Evolutionary conservation across 2,797 vertebrate genomes (phyloP).

Genomic region (Neoniphon sammara): DNA sequence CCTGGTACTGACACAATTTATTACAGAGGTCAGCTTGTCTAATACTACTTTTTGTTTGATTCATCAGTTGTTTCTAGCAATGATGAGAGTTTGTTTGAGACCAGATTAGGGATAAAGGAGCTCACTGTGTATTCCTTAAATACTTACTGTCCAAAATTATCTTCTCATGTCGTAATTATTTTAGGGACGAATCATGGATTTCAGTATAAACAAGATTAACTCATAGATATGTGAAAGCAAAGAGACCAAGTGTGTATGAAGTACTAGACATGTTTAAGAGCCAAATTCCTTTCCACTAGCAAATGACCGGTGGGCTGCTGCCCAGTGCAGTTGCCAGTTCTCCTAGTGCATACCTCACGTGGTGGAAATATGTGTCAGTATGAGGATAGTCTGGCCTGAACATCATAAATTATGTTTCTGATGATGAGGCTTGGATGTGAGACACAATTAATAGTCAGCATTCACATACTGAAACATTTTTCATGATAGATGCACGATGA

Average conservation of each 20-base stretch:
- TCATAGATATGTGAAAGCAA: conserved; percentile 52
- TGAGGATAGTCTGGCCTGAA: conserved; percentile 40
- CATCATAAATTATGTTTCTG: conserved; percentile 48
- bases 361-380: conserved; percentile 72
- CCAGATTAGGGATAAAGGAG: not conserved
- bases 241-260: conserved; percentile 69
- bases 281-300: conserved; percentile 83
- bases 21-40: too few relatives aligned
- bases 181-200: conserved; percentile 9
- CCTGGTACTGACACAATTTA: too few relatives aligned
- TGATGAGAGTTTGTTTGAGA: not conserved
- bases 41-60: too few relatives aligned
- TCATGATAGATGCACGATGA: conserved; percentile 36
- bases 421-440: conserved; percentile 68
- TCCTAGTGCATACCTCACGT: conserved; percentile 70
- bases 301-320: conserved; percentile 75
- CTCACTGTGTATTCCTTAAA: conserved; percentile 8
- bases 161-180: conserved; percentile 6
- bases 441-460: conserved; percentile 43
- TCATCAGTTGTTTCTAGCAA: too few relatives aligned
- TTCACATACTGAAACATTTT: conserved; percentile 40
- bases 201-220: conserved; percentile 28
- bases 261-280: conserved; percentile 65
- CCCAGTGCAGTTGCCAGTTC: conserved; percentile 64
- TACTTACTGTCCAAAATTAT: conserved; percentile 2